Base-by-base conservation (phyloP, 2,113 vertebrate species). In the Antechinus stuartii region DNA sequence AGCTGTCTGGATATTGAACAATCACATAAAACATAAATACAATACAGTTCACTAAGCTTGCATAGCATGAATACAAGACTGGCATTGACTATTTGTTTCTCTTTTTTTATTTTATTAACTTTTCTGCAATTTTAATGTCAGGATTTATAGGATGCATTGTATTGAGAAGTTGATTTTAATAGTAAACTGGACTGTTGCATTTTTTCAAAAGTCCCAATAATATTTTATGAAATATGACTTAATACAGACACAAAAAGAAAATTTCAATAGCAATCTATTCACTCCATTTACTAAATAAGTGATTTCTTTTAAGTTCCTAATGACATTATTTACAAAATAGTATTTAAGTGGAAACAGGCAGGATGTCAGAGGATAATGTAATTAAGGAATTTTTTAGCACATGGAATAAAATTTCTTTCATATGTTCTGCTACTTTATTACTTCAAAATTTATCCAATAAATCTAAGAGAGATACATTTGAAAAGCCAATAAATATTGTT, bases 51-150 rank as follows among this genome's bases (percentile, higher is more conserved):
- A 91, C 30, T 54, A 19, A 93, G 61, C n/a, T 92, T 91, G 22
- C 46, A 23, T 95, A 50, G 30, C 23, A 19, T 92, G 46, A 93
- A 92, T 95, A 91, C 6, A 97, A 96, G 91, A 42, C 10, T 61
- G 68, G 12, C 54, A 94, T 90, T 25, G 49, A 16, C 92, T 27
- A 89, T 91, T 96, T 92, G 35, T 76, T 55, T 96, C 95, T 23
- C 68, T 84, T 84, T 84, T 61, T 91, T 49, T 0, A 50, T 52
- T 52, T 52, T 52, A 52, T 92, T 56, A 27, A 57, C 0, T 91
- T 6, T 93, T 96, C 46, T 92, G 61, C 61, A 35, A 55, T 91
- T 90, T 55, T 49, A 0, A 46, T 57, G 84, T 76, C 47, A 53
- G 50, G 94, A 54, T 57, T 92, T 27, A 56, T 53, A 95, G 91